phyloP scores from a whole-genome alignment of 2,797 vertebrate genomes.

The Myotis myotis region DNA sequence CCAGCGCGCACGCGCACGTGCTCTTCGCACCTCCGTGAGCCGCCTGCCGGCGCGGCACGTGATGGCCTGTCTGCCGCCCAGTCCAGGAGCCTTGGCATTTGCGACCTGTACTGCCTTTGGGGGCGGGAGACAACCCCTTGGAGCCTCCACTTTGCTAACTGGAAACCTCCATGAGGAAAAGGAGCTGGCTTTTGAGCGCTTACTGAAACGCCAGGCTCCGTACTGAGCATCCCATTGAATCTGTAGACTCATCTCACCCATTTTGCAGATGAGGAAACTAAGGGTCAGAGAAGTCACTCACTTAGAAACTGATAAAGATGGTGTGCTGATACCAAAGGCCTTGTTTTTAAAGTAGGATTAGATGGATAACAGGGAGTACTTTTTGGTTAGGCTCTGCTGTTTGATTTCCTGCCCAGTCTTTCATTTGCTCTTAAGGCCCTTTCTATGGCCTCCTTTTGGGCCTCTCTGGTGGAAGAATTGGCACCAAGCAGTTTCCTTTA shows the following conservation, averaged over 20 bases:
- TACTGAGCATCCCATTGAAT: not conserved
- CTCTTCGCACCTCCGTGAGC: constrained; percentile 28
- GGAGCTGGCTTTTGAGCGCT: not conserved
- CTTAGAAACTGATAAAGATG: not conserved
- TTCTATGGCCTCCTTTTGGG: not conserved
- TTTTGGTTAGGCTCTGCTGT: not conserved
- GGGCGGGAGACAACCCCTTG: not conserved
- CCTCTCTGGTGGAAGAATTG: not conserved
- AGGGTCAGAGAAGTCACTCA: not conserved
- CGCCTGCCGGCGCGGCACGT: not conserved
- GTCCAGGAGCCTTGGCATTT: not conserved
- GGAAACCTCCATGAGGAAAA: not conserved
- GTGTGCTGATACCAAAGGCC: not conserved
- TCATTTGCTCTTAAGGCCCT: not conserved
- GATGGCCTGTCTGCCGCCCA: not conserved
- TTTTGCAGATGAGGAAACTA: not conserved
- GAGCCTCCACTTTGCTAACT: not conserved
- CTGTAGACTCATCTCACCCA: not conserved
- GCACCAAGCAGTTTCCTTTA: not conserved
- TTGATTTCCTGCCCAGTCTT: not conserved
- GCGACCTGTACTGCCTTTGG: too few relatives aligned
- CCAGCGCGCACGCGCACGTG: not conserved
- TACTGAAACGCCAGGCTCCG: not conserved
- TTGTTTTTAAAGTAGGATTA: not conserved
- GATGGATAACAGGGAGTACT: not conserved